These are phyloP conservation scores for Nasua narica DNA, from an alignment of 2,797 vertebrate genomes.

Conservation along the genomic window DNA sequence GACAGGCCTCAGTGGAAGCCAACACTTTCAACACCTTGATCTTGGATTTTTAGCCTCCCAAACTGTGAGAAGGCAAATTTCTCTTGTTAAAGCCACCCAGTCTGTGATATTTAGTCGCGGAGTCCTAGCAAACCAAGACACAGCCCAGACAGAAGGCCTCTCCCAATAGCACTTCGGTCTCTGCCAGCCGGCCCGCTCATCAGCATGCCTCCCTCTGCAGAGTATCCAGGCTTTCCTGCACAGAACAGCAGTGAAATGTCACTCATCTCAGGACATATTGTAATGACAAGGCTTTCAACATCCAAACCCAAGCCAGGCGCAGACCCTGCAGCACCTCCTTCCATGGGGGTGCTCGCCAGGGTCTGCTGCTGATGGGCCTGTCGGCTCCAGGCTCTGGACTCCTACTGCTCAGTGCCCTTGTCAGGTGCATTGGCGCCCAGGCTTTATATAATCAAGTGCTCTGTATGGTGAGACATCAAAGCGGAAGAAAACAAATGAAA, in stretches of 20 bases:
- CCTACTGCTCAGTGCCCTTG: neutral
- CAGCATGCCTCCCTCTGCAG: neutral
- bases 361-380: neutral
- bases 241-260: neutral
- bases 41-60: neutral
- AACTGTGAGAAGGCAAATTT: neutral
- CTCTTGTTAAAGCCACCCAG: neutral
- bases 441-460: constrained; percentile 18
- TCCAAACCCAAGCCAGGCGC: neutral
- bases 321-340: neutral
- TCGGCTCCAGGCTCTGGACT: neutral
- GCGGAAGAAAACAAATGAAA: constrained; percentile 53
- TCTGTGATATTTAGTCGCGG: neutral
- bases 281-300: neutral
- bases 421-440: neutral
- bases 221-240: neutral
- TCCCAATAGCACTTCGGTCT: neutral
- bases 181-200: neutral
- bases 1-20: neutral
- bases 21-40: neutral
- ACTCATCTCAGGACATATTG: neutral
- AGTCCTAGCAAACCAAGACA: neutral
- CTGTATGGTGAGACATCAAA: constrained; percentile 42
- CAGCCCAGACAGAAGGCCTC: neutral
- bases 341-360: neutral